Percentiles rank a stretch among this genome's conserved stretches.
phyloP scores from a whole-genome alignment of 2,797 vertebrate species.

The Intellagama lesueurii region DNA sequence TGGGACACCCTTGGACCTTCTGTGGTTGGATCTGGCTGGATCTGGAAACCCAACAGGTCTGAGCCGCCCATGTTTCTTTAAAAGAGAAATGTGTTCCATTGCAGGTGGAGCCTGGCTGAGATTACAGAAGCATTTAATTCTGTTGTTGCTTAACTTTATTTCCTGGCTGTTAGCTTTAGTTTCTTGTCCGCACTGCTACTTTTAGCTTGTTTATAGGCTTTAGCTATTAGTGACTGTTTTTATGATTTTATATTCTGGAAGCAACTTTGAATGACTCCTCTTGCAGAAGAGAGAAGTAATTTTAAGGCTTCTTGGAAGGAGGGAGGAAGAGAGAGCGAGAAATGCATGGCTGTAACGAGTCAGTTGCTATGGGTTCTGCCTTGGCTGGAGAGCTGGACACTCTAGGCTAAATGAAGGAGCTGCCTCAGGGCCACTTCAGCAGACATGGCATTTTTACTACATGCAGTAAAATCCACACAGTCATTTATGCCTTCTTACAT shows the following conservation, averaged over 20 bases:
- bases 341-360: not conserved
- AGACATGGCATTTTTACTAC: too few species aligned
- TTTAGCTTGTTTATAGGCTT: not conserved
- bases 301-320: not conserved
- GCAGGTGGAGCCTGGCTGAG: not conserved
- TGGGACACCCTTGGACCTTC: not conserved
- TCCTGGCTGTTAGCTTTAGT: not conserved
- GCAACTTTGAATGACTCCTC: not conserved
- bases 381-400: not conserved
- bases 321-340: not conserved
- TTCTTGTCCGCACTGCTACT: not conserved
- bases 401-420: not conserved
- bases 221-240: not conserved
- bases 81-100: not conserved
- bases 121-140: not conserved
- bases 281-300: not conserved
- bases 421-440: not conserved
- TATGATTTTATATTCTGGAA: not conserved
- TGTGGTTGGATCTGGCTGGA: too few species aligned
- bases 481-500: not conserved
- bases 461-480: not conserved
- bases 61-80: not conserved
- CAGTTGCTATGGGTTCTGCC: not conserved
- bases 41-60: not conserved
- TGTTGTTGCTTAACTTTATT: not conserved